A percentile compares a stretch with the other conserved stretches of the same genome.
Evolutionary conservation across 2,888 invertebrate species (phyloP).

Genomic region (Drosophila glabriapex): DNA sequence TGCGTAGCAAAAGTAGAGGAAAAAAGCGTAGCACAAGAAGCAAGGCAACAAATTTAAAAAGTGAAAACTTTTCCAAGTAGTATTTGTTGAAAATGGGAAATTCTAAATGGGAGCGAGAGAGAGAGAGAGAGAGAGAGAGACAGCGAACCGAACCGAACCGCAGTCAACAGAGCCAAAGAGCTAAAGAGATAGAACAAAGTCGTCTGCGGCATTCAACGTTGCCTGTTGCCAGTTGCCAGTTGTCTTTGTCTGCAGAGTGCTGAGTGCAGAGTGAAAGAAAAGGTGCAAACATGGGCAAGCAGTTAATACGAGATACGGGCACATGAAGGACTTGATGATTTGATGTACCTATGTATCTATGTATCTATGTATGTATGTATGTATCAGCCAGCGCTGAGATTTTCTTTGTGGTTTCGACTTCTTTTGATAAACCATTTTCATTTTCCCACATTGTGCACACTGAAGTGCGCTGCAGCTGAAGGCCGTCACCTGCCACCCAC

Average conservation of each 20-base stretch:
- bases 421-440: conserved; percentile 76
- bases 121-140: conserved; percentile 1
- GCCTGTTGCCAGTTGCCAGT: neutral
- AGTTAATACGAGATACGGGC: conserved; percentile 64
- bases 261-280: conserved; percentile 4
- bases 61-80: conserved; percentile 66
- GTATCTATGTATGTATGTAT: conserved; percentile 28
- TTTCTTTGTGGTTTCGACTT: conserved; percentile 82
- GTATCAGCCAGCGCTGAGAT: conserved; percentile 74
- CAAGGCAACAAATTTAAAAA: conserved; percentile 73
- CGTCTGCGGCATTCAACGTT: conserved; percentile 53
- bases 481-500: conserved; percentile 2
- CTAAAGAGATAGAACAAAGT: conserved; percentile 60
- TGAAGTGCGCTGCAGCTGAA: conserved; percentile 40
- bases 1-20: conserved; percentile 2
- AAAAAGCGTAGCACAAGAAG: conserved; percentile 46
- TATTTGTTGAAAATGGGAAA: conserved; percentile 39
- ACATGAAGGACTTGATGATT: conserved; percentile 63
- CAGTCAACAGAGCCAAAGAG: conserved; percentile 54
- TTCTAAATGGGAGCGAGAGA: neutral
- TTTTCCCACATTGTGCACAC: conserved; percentile 49
- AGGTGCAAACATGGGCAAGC: conserved; percentile 63
- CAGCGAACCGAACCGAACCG: conserved; percentile 64
- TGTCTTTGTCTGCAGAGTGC: conserved; percentile 39
- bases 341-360: conserved; percentile 51